Base-by-base conservation (phyloP, 2,888 invertebrate species). In the Proisotoma minuta region DNA sequence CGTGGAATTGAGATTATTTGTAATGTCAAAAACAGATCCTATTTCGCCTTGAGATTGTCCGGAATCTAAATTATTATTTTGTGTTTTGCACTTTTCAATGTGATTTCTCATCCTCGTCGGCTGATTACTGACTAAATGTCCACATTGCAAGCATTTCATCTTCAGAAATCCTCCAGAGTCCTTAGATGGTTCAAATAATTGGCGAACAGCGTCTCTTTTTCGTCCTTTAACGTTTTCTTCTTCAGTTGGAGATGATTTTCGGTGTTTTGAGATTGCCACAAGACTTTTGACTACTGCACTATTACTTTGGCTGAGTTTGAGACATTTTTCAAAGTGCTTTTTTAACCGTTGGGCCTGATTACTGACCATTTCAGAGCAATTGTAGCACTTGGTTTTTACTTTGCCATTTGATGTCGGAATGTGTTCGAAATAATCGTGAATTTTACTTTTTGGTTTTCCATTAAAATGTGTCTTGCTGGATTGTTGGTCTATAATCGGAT, bases 351-450 rank as follows among this genome's bases (percentile, higher is more conserved):
- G 39, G 15, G 39, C 53, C 22, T 39, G 27, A 34, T 29, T 39
- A 24, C 34, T 34, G n/a, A 54, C 53, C 22, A 34, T 22, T n/a
- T 54, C 29, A 3, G 20, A 18, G 39, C 53, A 54, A 18, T 18
- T 54, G 34, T 18, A 39, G 39, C 53, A 54, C 26, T 27, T 51
- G 8, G 24, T 20, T 34, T 20, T 27, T 2, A 29, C 10, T 54
- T 39, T 29, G 18, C 53, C 39, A 39, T 54, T 39, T 2, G 15
- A 12, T 15, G 8, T n/a, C 12, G 27, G 4, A 39, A 39, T 18
- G 12, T 54, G 27, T 20, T 54, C 53, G 20, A 54, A 54, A 39
- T 39, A 54, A 34, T 34, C 39, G 53, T 54, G 39, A 29, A 54
- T 54, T 18, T 28, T 12, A 12, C 28, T 15, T n/a, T 54, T 54